Conservation (phyloP, 2,888 invertebrate genomes). For the Ctena decussata region DNA sequence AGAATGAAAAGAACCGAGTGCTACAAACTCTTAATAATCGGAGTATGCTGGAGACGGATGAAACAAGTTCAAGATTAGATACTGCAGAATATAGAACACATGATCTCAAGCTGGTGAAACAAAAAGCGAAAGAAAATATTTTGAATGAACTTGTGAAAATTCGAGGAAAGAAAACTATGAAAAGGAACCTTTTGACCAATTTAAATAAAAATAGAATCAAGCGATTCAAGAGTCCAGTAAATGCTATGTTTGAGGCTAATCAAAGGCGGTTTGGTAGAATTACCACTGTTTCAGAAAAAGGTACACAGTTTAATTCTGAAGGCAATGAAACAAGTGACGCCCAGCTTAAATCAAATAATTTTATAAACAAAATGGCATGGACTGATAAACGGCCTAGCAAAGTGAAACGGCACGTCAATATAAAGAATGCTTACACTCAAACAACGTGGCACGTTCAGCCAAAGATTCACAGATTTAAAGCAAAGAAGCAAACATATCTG, state of each 20-base stretch:
- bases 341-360: neutral
- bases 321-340: neutral
- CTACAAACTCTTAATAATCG: constrained; percentile 1
- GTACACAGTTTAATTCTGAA: too few species aligned
- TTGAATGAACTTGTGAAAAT: constrained; percentile 15
- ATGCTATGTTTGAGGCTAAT: neutral
- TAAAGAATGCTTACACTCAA: neutral
- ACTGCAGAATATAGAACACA: constrained; percentile 45
- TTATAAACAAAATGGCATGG: neutral
- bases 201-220: constrained; percentile 15
- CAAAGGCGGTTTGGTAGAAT: too few species aligned
- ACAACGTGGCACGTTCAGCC: constrained; percentile 32
- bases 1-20: neutral
- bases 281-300: too few species aligned
- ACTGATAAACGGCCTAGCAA: neutral
- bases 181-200: constrained; percentile 42
- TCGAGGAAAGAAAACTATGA: neutral
- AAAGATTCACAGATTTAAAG: constrained; percentile 37
- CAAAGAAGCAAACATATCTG: neutral
- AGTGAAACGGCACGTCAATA: neutral
- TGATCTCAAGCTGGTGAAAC: constrained; percentile 54
- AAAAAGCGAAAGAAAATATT: constrained; percentile 44
- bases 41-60: neutral
- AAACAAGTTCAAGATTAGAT: constrained; percentile 16
- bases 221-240: neutral